phyloP scores from a whole-genome alignment of 2,888 invertebrate species.

The Pristionchus mayeri region DNA sequence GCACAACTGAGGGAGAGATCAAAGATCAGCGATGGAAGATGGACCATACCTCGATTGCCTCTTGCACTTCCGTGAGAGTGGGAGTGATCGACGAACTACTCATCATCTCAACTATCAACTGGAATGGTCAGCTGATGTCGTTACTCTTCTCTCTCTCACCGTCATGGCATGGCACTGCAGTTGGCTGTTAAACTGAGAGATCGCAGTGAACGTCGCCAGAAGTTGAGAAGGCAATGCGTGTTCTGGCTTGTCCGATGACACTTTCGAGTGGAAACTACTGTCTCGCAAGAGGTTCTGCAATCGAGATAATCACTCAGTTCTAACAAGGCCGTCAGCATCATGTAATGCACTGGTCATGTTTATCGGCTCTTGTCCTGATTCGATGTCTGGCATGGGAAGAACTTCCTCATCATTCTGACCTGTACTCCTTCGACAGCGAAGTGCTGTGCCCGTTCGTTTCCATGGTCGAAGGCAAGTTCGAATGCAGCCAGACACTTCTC shows the following conservation, averaged over 20 bases:
- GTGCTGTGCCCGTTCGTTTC: conserved; percentile 87
- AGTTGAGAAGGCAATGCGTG: conserved; percentile 89
- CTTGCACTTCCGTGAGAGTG: conserved; percentile 64
- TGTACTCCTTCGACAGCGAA: conserved; percentile 90
- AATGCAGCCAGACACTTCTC: conserved; percentile 88
- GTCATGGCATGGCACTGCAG: conserved; percentile 71
- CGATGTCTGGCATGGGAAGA: no score
- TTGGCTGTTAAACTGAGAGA: conserved; percentile 68
- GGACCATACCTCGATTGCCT: conserved; percentile 63
- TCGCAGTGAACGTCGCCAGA: conserved; percentile 63
- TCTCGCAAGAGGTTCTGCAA: conserved; percentile 65
- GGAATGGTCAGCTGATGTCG: conserved; percentile 37
- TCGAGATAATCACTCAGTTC: no score
- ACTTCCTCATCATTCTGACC: no score
- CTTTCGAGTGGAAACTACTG: conserved; percentile 57
- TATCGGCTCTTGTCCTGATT: no score
- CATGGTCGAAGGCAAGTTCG: conserved; percentile 90
- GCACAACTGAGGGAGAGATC: conserved; percentile 57
- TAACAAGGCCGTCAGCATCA: no score
- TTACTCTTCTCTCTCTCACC: conserved; percentile 50
- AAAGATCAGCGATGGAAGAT: background rate
- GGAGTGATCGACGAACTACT: conserved; percentile 67
- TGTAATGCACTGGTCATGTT: no score
- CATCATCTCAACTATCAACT: conserved; percentile 72
- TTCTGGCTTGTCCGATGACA: conserved; percentile 80